These are phyloP conservation scores for Amblyjoppa fuscipennis DNA, from an alignment of 2,888 invertebrate genomes.

Conservation along the genomic window DNA sequence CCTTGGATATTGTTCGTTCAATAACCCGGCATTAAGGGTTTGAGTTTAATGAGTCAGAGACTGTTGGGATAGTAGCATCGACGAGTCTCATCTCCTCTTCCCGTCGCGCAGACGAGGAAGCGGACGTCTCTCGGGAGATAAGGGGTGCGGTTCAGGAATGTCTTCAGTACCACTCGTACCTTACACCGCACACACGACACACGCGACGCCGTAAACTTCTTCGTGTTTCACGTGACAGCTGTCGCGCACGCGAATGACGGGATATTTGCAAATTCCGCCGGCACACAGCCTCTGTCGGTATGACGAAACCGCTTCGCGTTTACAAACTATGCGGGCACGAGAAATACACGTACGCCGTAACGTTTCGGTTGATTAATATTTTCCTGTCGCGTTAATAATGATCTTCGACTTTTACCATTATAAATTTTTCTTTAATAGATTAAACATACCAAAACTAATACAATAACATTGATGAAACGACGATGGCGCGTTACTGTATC, in stretches of 20 bases:
- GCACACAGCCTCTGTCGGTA: not conserved
- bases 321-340: constrained; percentile 8
- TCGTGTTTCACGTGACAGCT: constrained; percentile 41
- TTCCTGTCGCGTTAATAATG: constrained; percentile 2
- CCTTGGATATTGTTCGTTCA: not conserved
- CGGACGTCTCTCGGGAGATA: constrained; percentile 39
- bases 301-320: constrained; percentile 7
- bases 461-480: constrained; percentile 26
- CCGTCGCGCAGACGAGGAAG: constrained; percentile 29
- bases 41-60: not conserved
- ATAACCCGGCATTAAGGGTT: not conserved
- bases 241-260: constrained; percentile 24
- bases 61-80: constrained; percentile 1
- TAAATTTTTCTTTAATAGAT: constrained; percentile 34
- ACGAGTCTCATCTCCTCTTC: constrained; percentile 30
- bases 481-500: constrained; percentile 26
- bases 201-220: constrained; percentile 54
- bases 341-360: not conserved
- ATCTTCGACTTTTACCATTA: not conserved
- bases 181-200: constrained; percentile 32
- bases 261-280: constrained; percentile 45
- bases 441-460: constrained; percentile 18
- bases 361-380: not conserved
- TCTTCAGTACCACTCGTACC: constrained; percentile 12
- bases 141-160: constrained; percentile 44